phyloP scores from a whole-genome alignment of 2,797 vertebrate genomes.

The Phataginus tetradactyla region DNA sequence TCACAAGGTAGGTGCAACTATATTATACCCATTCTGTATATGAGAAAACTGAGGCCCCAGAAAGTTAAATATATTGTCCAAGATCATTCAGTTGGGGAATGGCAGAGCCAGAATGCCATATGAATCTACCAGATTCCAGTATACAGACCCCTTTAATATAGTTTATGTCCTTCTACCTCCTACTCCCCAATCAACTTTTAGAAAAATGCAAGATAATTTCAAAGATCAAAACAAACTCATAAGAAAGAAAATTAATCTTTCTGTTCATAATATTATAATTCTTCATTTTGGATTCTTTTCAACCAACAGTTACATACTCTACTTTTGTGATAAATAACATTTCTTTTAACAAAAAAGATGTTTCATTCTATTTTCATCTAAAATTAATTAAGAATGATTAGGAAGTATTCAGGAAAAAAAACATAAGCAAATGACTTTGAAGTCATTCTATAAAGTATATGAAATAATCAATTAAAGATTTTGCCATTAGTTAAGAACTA shows the following conservation, averaged over 20 bases:
- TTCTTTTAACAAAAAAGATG: conserved; percentile 57
- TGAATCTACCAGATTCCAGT: background rate
- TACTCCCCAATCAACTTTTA: background rate
- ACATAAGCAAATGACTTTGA: conserved; percentile 26
- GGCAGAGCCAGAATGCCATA: background rate
- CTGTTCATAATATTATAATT: background rate
- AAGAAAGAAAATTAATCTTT: conserved; percentile 50
- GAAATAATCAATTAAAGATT: background rate
- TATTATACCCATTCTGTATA: background rate
- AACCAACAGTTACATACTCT: background rate
- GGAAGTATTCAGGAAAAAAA: conserved; percentile 18
- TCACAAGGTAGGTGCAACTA: background rate
- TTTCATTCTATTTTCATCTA: conserved; percentile 41
- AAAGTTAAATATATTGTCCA: background rate
- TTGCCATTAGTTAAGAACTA: conserved; percentile 36
- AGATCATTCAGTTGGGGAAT: background rate
- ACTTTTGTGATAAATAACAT: conserved; percentile 51
- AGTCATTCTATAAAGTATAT: background rate
- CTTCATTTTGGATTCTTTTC: conserved; percentile 50
- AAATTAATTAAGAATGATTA: conserved; percentile 62
- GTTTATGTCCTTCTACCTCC: background rate
- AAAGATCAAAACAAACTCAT: conserved; percentile 34
- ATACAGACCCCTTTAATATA: background rate
- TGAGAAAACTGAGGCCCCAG: background rate
- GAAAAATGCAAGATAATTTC: conserved; percentile 46